Base-by-base conservation (phyloP, 2,113 vertebrate species). In the Chaetura pelagica region DNA sequence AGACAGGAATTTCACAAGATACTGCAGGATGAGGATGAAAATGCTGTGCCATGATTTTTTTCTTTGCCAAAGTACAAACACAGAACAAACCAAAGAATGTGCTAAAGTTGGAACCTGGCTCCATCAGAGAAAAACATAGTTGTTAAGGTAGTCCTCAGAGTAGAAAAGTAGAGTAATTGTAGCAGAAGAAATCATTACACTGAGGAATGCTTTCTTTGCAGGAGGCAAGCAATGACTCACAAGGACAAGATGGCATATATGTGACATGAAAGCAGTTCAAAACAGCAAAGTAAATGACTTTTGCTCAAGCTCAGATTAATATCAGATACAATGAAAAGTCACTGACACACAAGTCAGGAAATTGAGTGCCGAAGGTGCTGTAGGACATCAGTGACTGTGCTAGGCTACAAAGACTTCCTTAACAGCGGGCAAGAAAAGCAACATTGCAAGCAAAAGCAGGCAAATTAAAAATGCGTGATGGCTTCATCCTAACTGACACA, bases 211-310 rank as follows among this genome's bases (percentile, higher is more conserved):
- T 42, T 90, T 74, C 26, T 84, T 84, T 96, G 92, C 80, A 75
- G 69, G 69, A 91, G 77, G 64, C 76, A 78, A 64, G 64, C 3
- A 2, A 40, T 94, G 93, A 94, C 64, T 95, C 77, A 84, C 1
- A 4, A 32, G 38, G 64, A 87, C 94, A 84, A 94, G 80, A 59
- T 38, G 12, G 93, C 94, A 82, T 51, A 29, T 95, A 91, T 91
- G 86, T 87, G 93, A 81, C 76, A 94, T 61, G 86, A 81, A 91
- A 84, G 93, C 77, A 78, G 38, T 92, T 81, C 68, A 64, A 72
- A 93, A 67, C 91, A 84, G 80, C 19, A 52, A 61, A 94, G 72
- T 71, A 71, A 90, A 92, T 87, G 55, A 67, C 30, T 94, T 64
- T 23, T 42, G 40, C 40, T 78, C 66, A 34, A 61, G 51, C 74